Evolutionary conservation across 2,797 vertebrate species (phyloP).

Genomic region (Parauchenoglanis punctatus): DNA sequence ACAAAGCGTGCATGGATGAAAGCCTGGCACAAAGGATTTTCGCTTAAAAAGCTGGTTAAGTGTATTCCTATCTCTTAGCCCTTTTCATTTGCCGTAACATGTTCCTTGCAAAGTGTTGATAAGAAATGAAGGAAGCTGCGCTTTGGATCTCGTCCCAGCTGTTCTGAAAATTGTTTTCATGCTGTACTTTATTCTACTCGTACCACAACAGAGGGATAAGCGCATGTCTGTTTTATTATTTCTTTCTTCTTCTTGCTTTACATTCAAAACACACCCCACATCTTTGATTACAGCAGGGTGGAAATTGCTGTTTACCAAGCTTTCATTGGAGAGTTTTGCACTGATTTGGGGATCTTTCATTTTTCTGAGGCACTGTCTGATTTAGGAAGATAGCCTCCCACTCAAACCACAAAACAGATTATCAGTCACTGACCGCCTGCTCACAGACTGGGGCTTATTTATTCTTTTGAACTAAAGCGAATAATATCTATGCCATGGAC

Average conservation of each 20-base stretch:
- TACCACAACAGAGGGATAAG: constrained; percentile 49
- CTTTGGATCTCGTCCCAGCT: constrained; percentile 52
- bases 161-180: constrained; percentile 55
- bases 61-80: constrained; percentile 52
- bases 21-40: constrained; percentile 40
- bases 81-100: constrained; percentile 43
- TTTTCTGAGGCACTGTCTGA: constrained; percentile 60
- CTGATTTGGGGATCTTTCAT: constrained; percentile 56
- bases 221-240: constrained; percentile 11
- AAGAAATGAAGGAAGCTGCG: constrained; percentile 50
- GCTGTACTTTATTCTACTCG: constrained; percentile 57
- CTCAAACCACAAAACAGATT: constrained; percentile 52
- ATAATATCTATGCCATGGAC: neutral
- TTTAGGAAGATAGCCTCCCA: constrained; percentile 58
- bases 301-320: constrained; percentile 61
- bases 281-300: constrained; percentile 64
- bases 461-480: constrained; percentile 6
- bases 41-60: constrained; percentile 48
- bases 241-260: constrained; percentile 35
- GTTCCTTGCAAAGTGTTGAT: constrained; percentile 58
- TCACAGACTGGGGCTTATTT: constrained; percentile 25
- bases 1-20: constrained; percentile 50
- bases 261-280: constrained; percentile 58
- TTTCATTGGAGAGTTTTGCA: constrained; percentile 32
- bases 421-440: constrained; percentile 36